Evolutionary conservation across 2,888 invertebrate species (phyloP).

Genomic region (Noctua pronuba): DNA sequence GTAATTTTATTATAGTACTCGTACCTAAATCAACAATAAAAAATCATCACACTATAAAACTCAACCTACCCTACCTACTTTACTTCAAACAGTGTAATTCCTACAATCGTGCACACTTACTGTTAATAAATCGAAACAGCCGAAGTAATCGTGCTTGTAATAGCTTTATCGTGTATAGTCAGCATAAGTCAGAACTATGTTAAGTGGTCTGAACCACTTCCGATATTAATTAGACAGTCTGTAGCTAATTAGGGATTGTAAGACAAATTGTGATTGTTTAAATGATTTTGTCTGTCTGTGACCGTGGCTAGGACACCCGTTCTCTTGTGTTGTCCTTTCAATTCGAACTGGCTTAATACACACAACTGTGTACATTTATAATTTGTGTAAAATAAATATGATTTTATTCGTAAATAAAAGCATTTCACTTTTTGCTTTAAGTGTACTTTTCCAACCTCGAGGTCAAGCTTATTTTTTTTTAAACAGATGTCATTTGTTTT

Average conservation of each 20-base stretch:
- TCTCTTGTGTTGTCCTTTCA: slow-evolving; percentile 41
- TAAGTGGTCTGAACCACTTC: slow-evolving; percentile 43
- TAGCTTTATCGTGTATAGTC: slow-evolving; percentile 52
- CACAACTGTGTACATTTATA: not conserved
- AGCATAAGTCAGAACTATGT: slow-evolving; percentile 27
- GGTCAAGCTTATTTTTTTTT: too few relatives aligned
- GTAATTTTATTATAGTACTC: too few relatives aligned
- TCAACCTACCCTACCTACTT: slow-evolving; percentile 4
- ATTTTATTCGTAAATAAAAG: too few relatives aligned
- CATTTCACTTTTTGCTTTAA: too few relatives aligned
- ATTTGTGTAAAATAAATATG: too few relatives aligned
- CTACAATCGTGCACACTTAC: slow-evolving; percentile 50
- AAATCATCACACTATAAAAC: not conserved
- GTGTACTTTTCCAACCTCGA: too few relatives aligned
- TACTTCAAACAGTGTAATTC: slow-evolving; percentile 37
- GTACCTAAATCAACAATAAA: not conserved
- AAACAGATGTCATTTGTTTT: too few relatives aligned
- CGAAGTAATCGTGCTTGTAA: slow-evolving; percentile 48
- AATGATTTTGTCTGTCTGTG: not conserved
- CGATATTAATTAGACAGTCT: slow-evolving; percentile 44
- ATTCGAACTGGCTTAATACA: not conserved
- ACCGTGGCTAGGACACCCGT: slow-evolving; percentile 21
- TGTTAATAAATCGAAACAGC: slow-evolving; percentile 43
- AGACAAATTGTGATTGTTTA: slow-evolving; percentile 17
- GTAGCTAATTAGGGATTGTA: slow-evolving; percentile 48